Conservation (phyloP, 1,140 invertebrate genomes). For the Limonius californicus region DNA sequence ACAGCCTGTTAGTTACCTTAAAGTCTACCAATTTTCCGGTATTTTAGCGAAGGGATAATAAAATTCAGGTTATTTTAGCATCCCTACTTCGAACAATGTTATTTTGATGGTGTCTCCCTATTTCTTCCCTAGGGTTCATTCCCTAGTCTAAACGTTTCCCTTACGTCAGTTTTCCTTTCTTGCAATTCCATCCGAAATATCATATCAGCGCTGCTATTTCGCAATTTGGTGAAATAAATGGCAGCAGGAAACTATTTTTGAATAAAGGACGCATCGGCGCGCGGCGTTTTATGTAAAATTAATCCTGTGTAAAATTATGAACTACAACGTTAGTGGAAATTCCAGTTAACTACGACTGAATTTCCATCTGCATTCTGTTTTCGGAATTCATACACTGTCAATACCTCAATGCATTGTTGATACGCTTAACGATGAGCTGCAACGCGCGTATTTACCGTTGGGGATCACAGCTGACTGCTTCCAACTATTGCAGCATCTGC, state of each 20-base stretch:
- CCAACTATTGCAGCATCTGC: conserved; percentile 20
- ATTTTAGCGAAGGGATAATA: too few relatives aligned
- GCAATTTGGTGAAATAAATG: not conserved
- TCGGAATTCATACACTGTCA: not conserved
- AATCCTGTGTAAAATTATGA: too few relatives aligned
- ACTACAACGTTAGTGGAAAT: too few relatives aligned
- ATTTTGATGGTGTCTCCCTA: too few relatives aligned
- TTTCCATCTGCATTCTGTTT: not conserved
- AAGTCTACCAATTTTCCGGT: too few relatives aligned
- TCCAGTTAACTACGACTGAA: too few relatives aligned
- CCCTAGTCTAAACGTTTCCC: not conserved
- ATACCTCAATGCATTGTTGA: not conserved
- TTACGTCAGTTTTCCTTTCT: not conserved
- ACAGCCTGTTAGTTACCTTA: too few relatives aligned
- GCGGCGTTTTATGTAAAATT: too few relatives aligned
- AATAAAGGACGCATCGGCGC: too few relatives aligned
- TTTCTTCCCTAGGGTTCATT: not conserved
- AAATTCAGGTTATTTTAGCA: too few relatives aligned
- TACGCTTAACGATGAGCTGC: conserved; percentile 14
- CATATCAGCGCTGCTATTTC: not conserved
- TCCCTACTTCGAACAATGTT: too few relatives aligned
- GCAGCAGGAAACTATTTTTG: too few relatives aligned
- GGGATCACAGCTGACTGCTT: conserved; percentile 20
- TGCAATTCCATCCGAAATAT: not conserved
- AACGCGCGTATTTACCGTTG: conserved; percentile 21